These are phyloP conservation scores for Pachycephus smyrnensis DNA, from an alignment of 2,888 invertebrate genomes.

Conservation along the genomic window DNA sequence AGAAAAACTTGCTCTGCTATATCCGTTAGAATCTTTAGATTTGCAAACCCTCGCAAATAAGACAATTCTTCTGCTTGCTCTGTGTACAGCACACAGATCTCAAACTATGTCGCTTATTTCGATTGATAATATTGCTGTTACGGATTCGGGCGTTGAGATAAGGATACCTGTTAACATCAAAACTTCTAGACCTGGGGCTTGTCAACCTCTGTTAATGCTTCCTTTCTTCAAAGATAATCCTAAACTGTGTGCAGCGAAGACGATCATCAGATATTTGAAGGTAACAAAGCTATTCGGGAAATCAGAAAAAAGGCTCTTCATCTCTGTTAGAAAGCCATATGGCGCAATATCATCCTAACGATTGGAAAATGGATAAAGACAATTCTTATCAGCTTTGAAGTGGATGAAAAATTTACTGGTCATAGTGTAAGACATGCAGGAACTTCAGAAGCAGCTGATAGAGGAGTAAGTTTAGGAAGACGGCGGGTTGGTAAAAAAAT, in stretches of 20 bases:
- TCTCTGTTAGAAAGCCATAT: conserved; percentile 23
- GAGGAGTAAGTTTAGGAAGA: conserved; percentile 32
- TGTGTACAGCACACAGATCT: conserved; percentile 27
- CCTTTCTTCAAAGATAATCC: conserved; percentile 14
- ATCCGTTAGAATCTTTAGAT: conserved; percentile 22
- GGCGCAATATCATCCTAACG: conserved; percentile 17
- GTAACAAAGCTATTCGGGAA: conserved; percentile 17
- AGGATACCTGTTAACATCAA: conserved; percentile 22
- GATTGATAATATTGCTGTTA: conserved; percentile 20
- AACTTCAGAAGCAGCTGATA: conserved; percentile 40
- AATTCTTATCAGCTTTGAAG: conserved; percentile 10
- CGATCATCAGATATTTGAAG: conserved; percentile 13
- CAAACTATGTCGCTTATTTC: conserved; percentile 30
- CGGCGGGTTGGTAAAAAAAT: conserved; percentile 30
- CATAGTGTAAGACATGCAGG: conserved; percentile 44
- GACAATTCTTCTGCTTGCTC: conserved; percentile 23
- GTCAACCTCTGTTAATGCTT: conserved; percentile 18
- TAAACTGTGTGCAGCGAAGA: conserved; percentile 16
- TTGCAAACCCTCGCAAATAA: conserved; percentile 24
- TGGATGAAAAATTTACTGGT: conserved; percentile 34
- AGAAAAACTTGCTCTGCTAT: conserved; percentile 12
- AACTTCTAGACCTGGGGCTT: conserved; percentile 17
- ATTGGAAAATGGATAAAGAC: conserved; percentile 17
- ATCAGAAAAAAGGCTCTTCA: conserved; percentile 19
- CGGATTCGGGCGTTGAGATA: conserved; percentile 18